These are phyloP conservation scores for Gila orcuttii DNA, from an alignment of 2,113 vertebrate genomes.

Conservation along the genomic window DNA sequence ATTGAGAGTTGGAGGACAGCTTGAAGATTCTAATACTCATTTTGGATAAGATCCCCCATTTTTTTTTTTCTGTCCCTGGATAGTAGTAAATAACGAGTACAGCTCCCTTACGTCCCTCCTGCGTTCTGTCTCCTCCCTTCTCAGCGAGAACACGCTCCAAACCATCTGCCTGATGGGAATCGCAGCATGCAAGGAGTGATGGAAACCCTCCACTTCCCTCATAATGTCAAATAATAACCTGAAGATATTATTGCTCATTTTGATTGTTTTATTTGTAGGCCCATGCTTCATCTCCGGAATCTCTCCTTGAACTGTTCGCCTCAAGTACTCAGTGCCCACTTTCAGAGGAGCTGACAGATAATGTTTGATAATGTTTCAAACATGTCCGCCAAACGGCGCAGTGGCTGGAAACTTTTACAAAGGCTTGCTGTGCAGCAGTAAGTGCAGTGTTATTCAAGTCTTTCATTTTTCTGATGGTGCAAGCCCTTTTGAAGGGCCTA, in stretches of 20 bases:
- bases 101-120: constrained; percentile 21
- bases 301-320: constrained; percentile 41
- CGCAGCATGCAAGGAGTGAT: constrained; percentile 25
- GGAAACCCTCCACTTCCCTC: constrained; percentile 47
- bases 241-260: constrained; percentile 55
- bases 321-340: constrained; percentile 25
- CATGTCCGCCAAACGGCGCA: constrained; percentile 22
- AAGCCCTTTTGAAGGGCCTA: constrained; percentile 12
- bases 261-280: constrained; percentile 44
- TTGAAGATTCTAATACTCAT: constrained; percentile 57
- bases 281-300: constrained; percentile 37
- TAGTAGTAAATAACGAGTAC: constrained; percentile 44
- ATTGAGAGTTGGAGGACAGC: constrained; percentile 51
- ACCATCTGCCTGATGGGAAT: constrained; percentile 48
- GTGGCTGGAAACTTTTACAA: constrained; percentile 27
- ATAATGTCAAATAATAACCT: constrained; percentile 53
- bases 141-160: constrained; percentile 6
- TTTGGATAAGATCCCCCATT: constrained; percentile 44
- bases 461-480: neutral
- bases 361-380: constrained; percentile 53
- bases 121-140: constrained; percentile 6
- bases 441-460: neutral
- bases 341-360: constrained; percentile 47
- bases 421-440: constrained; percentile 10
- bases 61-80: constrained; percentile 33